Evolutionary conservation across 2,797 vertebrate species (phyloP).

Genomic region (Syncerus caffer): DNA sequence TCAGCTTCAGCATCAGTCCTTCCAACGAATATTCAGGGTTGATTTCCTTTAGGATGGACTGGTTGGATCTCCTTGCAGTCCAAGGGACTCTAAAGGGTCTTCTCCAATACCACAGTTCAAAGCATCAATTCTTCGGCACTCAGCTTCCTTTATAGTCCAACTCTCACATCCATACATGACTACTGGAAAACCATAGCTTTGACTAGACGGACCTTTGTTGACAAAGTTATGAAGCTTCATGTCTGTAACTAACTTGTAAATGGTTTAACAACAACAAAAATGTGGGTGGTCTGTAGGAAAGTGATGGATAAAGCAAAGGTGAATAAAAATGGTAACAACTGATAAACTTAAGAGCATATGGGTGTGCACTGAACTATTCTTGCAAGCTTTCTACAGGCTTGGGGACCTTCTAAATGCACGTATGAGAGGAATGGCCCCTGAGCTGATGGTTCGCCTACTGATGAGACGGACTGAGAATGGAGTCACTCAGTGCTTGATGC

Average conservation of each 20-base stretch:
- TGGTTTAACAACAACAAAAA: neutral
- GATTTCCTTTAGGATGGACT: neutral
- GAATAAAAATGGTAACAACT: neutral
- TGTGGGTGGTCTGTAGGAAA: neutral
- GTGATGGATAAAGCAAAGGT: neutral
- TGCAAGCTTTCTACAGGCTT: neutral
- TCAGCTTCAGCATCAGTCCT: neutral
- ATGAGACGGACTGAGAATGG: accelerated
- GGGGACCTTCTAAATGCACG: neutral
- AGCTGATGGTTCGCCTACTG: neutral
- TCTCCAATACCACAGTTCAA: neutral
- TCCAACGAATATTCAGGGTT: neutral
- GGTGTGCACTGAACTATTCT: neutral
- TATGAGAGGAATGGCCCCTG: neutral
- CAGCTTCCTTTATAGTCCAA: neutral
- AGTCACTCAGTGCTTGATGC: neutral
- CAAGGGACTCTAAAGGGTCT: neutral
- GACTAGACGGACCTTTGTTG: neutral
- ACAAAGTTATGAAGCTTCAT: neutral
- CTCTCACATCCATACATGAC: neutral
- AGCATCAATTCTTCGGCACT: neutral
- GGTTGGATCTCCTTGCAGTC: neutral
- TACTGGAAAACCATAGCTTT: neutral
- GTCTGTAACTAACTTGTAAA: neutral
- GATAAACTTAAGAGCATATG: neutral